Percentiles rank a stretch among this genome's conserved stretches.
phyloP scores from a whole-genome alignment of 2,888 invertebrate species.

The Tenodera sinensis region DNA sequence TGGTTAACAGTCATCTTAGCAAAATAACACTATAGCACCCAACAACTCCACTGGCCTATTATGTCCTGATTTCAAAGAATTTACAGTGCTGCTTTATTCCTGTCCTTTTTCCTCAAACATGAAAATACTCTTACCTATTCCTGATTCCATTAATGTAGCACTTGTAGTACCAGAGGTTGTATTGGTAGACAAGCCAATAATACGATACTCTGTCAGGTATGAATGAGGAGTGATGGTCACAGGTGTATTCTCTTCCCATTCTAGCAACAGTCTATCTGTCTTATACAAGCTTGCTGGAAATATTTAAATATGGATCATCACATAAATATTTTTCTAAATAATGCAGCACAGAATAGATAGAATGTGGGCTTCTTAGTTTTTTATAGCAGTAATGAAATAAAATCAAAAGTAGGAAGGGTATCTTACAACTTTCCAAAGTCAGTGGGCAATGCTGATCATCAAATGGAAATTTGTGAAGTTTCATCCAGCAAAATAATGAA shows the following conservation, averaged over 20 bases:
- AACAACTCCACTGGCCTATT: too few relatives aligned
- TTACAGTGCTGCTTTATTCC: too few relatives aligned
- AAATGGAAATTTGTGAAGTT: slow-evolving; percentile 82
- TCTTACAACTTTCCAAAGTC: slow-evolving; percentile 75
- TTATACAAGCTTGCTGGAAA: not conserved
- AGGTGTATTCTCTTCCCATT: slow-evolving; percentile 70
- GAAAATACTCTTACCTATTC: slow-evolving; percentile 48
- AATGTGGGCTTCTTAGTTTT: not conserved
- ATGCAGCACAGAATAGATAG: not conserved
- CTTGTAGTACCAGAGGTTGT: not conserved
- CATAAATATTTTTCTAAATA: not conserved
- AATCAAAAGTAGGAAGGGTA: not conserved
- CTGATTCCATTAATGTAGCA: slow-evolving; percentile 58
- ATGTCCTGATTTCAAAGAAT: too few relatives aligned
- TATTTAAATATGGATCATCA: not conserved
- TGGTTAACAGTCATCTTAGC: too few relatives aligned
- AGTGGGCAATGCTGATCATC: slow-evolving; percentile 80
- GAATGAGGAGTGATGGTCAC: slow-evolving; percentile 71
- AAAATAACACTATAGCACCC: too few relatives aligned
- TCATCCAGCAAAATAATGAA: slow-evolving; percentile 80
- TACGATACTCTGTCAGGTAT: slow-evolving; percentile 76
- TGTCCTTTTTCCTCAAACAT: not conserved
- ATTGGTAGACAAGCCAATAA: slow-evolving; percentile 68
- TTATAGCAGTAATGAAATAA: not conserved
- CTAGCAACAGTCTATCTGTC: slow-evolving; percentile 59